A percentile compares a stretch with the other conserved stretches of the same genome.
Evolutionary conservation across 1,140 invertebrate genomes (phyloP).

Genomic region (Drosophila watanabei): DNA sequence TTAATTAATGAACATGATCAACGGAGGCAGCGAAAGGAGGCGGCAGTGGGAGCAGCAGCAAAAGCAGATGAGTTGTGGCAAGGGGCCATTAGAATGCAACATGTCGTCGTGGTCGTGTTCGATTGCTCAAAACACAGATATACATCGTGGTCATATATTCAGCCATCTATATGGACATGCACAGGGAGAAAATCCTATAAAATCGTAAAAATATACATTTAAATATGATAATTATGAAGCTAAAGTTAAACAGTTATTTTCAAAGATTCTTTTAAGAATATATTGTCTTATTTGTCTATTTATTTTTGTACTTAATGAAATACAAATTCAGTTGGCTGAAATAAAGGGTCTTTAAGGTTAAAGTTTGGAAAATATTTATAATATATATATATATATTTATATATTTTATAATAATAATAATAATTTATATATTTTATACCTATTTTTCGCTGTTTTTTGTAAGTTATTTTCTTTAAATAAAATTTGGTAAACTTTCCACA

Average conservation of each 20-base stretch:
- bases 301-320: too few relatives aligned
- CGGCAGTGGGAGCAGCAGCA: slow-evolving; percentile 27
- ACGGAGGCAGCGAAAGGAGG: slow-evolving; percentile 41
- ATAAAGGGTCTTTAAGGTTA: too few relatives aligned
- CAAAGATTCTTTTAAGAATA: background rate
- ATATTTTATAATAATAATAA: too few relatives aligned
- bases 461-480: too few relatives aligned
- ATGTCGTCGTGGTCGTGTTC: slow-evolving; percentile 72
- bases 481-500: background rate
- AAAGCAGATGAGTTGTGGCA: slow-evolving; percentile 63
- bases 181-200: background rate
- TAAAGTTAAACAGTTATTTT: too few relatives aligned
- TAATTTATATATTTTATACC: too few relatives aligned
- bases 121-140: slow-evolving; percentile 69
- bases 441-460: too few relatives aligned
- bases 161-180: slow-evolving; percentile 26
- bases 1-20: slow-evolving; percentile 84
- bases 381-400: too few relatives aligned
- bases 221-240: background rate
- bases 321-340: too few relatives aligned
- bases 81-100: slow-evolving; percentile 76
- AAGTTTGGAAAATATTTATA: too few relatives aligned
- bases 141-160: slow-evolving; percentile 46
- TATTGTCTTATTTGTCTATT: too few relatives aligned
- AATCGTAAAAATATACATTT: too few relatives aligned